Percentiles rank a stretch among this genome's conserved stretches.
Evolutionary conservation across 1,140 invertebrate species (phyloP).

Genomic region (Diorhabda sublineata): DNA sequence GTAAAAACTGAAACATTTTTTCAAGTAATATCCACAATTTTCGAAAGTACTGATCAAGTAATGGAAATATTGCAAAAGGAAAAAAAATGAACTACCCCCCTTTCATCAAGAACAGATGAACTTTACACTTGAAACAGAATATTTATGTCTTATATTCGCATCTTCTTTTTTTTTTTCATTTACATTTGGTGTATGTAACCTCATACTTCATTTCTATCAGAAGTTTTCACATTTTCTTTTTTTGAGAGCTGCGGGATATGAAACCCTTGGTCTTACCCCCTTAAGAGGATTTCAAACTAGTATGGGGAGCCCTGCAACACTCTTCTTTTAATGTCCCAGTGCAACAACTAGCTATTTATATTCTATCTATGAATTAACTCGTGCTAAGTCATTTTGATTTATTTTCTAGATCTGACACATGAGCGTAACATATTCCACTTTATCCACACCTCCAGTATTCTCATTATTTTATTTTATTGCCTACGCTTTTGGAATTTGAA

Average conservation of each 20-base stretch:
- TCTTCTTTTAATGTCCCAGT: slow-evolving; percentile 17
- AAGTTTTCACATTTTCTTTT: background rate
- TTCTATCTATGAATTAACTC: slow-evolving; percentile 10
- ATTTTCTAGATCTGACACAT: slow-evolving; percentile 18
- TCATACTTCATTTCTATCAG: slow-evolving; percentile 5
- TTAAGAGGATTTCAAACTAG: background rate
- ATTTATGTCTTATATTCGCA: slow-evolving; percentile 17
- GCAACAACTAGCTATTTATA: slow-evolving; percentile 11
- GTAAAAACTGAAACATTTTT: slow-evolving; percentile 7
- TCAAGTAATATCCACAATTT: slow-evolving; percentile 4
- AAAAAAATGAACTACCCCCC: slow-evolving; percentile 5
- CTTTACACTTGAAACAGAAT: slow-evolving; percentile 8
- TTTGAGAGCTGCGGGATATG: background rate
- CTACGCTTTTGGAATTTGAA: slow-evolving; percentile 16
- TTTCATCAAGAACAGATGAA: slow-evolving; percentile 17
- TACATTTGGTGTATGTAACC: slow-evolving; percentile 6
- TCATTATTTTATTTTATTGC: slow-evolving; percentile 15
- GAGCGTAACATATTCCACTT: slow-evolving; percentile 17
- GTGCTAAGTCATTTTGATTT: slow-evolving; percentile 1
- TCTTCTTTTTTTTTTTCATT: slow-evolving; percentile 8
- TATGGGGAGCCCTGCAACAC: slow-evolving; percentile 5
- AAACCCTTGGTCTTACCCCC: background rate
- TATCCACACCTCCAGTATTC: slow-evolving; percentile 19
- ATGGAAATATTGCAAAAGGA: background rate
- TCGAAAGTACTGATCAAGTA: slow-evolving; percentile 9